phyloP scores from a whole-genome alignment of 92 coral and sea anemone genomes.

The Umimayanthus chanpuru region DNA sequence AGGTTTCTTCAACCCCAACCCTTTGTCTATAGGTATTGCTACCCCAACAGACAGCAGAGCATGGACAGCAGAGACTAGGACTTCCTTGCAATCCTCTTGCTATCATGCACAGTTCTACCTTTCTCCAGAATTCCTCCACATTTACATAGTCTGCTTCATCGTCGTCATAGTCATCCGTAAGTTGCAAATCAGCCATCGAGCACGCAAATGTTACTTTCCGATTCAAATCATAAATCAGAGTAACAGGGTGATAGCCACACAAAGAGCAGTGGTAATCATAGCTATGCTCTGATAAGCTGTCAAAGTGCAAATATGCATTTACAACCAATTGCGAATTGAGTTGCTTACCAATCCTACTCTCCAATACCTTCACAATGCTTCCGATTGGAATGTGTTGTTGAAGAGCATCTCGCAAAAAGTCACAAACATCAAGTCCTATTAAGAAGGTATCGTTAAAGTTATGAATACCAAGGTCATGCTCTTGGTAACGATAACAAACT shows the following conservation, averaged over 20 bases:
- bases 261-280: no score
- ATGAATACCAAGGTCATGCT: constrained; percentile 40
- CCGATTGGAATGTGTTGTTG: constrained; percentile 64
- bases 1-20: no score
- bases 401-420: constrained; percentile 51
- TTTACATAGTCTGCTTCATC: constrained; percentile 47
- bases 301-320: constrained; percentile 59
- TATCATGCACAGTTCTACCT: constrained; percentile 55
- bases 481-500: constrained; percentile 63
- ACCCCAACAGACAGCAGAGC: no score
- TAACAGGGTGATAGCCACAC: no score
- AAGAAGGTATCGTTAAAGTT: constrained; percentile 58
- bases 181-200: no score
- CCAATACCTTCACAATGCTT: constrained; percentile 53
- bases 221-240: no score
- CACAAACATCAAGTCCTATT: constrained; percentile 55
- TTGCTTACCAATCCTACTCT: constrained; percentile 15
- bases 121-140: constrained; percentile 50
- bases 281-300: constrained; percentile 46
- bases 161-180: constrained; percentile 46
- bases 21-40: no score
- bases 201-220: no score
- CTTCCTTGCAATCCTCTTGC: constrained; percentile 49
- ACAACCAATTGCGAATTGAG: constrained; percentile 44
- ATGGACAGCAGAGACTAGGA: no score